These are phyloP conservation scores for Drosophila funebris DNA, from an alignment of 1,140 invertebrate genomes.

Conservation along the genomic window DNA sequence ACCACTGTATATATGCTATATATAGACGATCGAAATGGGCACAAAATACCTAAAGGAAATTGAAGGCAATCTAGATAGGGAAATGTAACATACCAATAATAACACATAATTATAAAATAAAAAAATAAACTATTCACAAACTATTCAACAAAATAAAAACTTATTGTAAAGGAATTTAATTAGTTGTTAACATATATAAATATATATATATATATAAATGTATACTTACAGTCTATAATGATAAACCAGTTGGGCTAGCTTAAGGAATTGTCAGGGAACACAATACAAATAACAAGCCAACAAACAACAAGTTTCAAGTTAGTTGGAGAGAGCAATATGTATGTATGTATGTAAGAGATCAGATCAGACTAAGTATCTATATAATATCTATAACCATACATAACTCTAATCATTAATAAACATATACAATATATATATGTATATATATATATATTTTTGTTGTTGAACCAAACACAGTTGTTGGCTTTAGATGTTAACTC, in stretches of 20 bases:
- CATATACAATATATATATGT: slow-evolving; percentile 56
- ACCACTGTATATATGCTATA: slow-evolving; percentile 10
- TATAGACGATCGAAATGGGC: slow-evolving; percentile 44
- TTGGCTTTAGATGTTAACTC: slow-evolving; percentile 55
- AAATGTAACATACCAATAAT: slow-evolving; percentile 45
- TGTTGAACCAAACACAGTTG: slow-evolving; percentile 34
- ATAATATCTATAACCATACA: slow-evolving; percentile 38
- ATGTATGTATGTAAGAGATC: slow-evolving; percentile 45
- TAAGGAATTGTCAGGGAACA: slow-evolving; percentile 81
- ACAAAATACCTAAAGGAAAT: slow-evolving; percentile 57
- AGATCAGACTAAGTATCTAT: slow-evolving; percentile 26
- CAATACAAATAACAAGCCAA: slow-evolving; percentile 6
- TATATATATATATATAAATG: slow-evolving; percentile 11
- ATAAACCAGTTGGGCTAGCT: slow-evolving; percentile 28
- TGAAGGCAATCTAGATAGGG: slow-evolving; percentile 83
- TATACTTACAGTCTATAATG: neutral
- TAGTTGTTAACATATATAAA: slow-evolving; percentile 42
- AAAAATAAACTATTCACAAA: slow-evolving; percentile 18
- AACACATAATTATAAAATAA: too few relatives aligned
- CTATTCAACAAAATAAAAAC: neutral
- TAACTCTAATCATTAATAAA: slow-evolving; percentile 14
- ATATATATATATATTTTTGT: slow-evolving; percentile 46
- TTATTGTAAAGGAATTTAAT: slow-evolving; percentile 67
- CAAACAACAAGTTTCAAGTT: slow-evolving; percentile 4
- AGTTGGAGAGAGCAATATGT: slow-evolving; percentile 56